Evolutionary conservation across 2,888 invertebrate genomes (phyloP).

Genomic region (Euclidia mi): DNA sequence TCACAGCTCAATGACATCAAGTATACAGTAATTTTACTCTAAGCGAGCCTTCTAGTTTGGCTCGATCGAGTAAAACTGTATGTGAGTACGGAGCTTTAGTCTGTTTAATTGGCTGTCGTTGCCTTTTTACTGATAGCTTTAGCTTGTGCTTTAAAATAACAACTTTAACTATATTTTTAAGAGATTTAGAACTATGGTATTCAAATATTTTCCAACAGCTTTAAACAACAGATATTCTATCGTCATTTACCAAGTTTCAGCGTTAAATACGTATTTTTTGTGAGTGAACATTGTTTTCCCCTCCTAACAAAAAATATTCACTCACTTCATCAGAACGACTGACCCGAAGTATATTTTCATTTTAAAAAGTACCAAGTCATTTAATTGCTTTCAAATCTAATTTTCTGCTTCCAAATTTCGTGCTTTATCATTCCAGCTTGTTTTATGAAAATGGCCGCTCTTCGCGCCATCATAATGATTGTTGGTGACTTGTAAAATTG

Average conservation of each 20-base stretch:
- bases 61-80: too few relatives aligned
- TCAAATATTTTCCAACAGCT: too few relatives aligned
- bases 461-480: conserved; percentile 65
- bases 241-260: conserved; percentile 1
- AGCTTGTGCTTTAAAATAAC: too few relatives aligned
- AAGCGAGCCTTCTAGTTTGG: too few relatives aligned
- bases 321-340: conserved; percentile 24
- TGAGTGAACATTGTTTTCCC: conserved; percentile 4
- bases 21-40: too few relatives aligned
- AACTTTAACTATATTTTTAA: too few relatives aligned
- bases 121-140: too few relatives aligned
- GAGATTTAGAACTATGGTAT: too few relatives aligned
- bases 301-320: conserved; percentile 22
- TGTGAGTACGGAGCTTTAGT: too few relatives aligned
- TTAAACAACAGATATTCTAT: background rate
- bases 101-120: too few relatives aligned
- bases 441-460: conserved; percentile 69
- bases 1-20: too few relatives aligned
- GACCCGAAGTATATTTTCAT: conserved; percentile 46
- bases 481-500: conserved; percentile 68
- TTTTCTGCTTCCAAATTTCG: conserved; percentile 64
- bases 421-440: conserved; percentile 75
- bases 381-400: conserved; percentile 62
- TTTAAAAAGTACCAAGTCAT: conserved; percentile 59
- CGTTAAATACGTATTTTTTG: conserved; percentile 19